Evolutionary conservation across 2,797 vertebrate species (phyloP), one percentile per base, ranked within the genome.

Genomic region (Crax fasciolata): DNA sequence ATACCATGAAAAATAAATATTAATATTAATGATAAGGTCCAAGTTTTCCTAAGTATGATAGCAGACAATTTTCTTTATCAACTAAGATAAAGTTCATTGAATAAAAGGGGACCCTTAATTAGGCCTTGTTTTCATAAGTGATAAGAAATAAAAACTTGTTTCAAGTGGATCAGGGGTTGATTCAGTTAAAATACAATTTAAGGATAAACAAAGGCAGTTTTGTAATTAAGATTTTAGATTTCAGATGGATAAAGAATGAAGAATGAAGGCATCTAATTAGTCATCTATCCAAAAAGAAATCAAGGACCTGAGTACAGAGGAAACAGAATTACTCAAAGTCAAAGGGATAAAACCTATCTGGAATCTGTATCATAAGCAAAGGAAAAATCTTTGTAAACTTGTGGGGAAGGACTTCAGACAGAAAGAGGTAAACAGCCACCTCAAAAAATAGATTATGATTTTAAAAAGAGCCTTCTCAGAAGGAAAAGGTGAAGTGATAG

Each of bases 211-310:
- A 94, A 88, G 48, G 30, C 48, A 81, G 54, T 66, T 92, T 88
- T 63, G 30, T 79, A 88, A 90, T 86, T 82, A 90, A 84, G 46
- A 80, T 57, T 88, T 94, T 88, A 93, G 85, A 86, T 93, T 91
- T 91, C 83, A 88, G 66, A 79, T n/a, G 21, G 90, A 94, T 94
- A 82, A 91, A 90, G 66, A 38, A 30, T 91, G 48, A 82, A 63
- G 86, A 90, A 94, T 79, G 9, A 84, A 88, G 85, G 32, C 48
- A 70, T 66, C 35, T 91, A 73, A 93, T 90, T 88, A 93, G 80
- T 24, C 76, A 94, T 15, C 66, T 70, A 48, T 44, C 44, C 35
- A 81, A 88, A 55, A 84, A 93, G n/a, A 88, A 84, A 93, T 90
- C 59, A 94, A 78, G 66, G 63, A 57, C n/a, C 23, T 59, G 66